Percentiles rank a stretch among this genome's conserved stretches.
These are phyloP conservation scores for Calephelis nemesis DNA, from an alignment of 1,140 invertebrate species.

Conservation along the genomic window DNA sequence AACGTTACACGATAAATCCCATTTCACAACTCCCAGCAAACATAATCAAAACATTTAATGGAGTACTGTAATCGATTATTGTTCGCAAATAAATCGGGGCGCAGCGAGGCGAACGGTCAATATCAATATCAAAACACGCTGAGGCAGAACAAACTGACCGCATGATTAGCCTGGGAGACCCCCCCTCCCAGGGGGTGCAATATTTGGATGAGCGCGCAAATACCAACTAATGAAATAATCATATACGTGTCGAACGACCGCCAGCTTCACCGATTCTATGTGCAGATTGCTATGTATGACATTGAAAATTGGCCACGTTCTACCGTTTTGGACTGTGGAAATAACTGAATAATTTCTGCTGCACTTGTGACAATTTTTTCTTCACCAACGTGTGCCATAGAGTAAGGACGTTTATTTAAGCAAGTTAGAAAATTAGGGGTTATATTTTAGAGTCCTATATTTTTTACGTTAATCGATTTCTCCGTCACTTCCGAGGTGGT, in stretches of 20 bases:
- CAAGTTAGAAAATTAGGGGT: no score
- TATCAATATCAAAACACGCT: slow-evolving; percentile 79
- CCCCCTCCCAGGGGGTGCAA: slow-evolving; percentile 35
- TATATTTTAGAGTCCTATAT: no score
- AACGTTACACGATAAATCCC: no score
- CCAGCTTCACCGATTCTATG: slow-evolving; percentile 50
- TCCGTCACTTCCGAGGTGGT: no score
- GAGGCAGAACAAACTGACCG: slow-evolving; percentile 78
- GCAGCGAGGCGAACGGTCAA: slow-evolving; percentile 73
- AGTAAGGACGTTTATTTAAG: no score
- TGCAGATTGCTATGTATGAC: slow-evolving; percentile 41
- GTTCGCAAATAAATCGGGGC: slow-evolving; percentile 76
- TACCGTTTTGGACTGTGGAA: neutral
- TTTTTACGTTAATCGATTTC: no score
- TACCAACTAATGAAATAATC: slow-evolving; percentile 78
- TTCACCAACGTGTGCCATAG: no score
- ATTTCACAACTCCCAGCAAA: slow-evolving; percentile 63
- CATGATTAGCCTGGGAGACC: slow-evolving; percentile 74
- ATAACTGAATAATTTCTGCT: no score
- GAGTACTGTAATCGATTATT: slow-evolving; percentile 72
- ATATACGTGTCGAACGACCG: slow-evolving; percentile 68
- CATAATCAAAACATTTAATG: slow-evolving; percentile 75
- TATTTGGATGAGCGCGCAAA: slow-evolving; percentile 73
- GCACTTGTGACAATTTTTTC: no score
- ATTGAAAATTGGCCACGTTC: slow-evolving; percentile 14